phyloP scores from a whole-genome alignment of 2,888 invertebrate genomes.

The Xylota sylvarum region DNA sequence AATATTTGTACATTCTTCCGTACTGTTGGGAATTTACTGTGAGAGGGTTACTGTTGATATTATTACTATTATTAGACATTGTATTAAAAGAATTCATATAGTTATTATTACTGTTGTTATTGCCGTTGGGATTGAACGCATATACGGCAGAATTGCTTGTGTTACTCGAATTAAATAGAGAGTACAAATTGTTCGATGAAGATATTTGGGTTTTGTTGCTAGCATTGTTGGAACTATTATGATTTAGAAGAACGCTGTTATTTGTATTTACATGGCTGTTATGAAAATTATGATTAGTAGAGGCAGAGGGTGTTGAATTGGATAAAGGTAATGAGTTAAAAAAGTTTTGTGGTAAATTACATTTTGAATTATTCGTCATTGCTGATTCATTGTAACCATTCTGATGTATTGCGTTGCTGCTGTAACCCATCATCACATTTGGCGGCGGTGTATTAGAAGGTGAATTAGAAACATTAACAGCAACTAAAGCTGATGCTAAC shows the following conservation, averaged over 20 bases:
- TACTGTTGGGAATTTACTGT: conserved; percentile 68
- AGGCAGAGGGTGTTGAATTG: conserved; percentile 30
- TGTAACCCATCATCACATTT: conserved; percentile 30
- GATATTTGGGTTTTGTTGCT: conserved; percentile 61
- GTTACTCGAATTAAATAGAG: conserved; percentile 76
- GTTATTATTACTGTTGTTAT: conserved; percentile 53
- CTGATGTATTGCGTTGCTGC: conserved; percentile 26
- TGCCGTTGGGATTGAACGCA: conserved; percentile 59
- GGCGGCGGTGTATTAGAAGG: conserved; percentile 44
- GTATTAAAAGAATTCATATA: conserved; percentile 61
- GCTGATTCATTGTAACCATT: conserved; percentile 34
- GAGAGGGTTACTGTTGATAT: conserved; percentile 48
- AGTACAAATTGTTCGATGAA: conserved; percentile 71
- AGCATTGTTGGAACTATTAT: conserved; percentile 23
- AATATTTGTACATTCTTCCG: conserved; percentile 79
- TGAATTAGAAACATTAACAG: conserved; percentile 31
- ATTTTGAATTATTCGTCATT: conserved; percentile 44
- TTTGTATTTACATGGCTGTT: conserved; percentile 23
- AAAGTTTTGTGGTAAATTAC: conserved; percentile 38
- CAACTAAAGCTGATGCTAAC: conserved; percentile 41
- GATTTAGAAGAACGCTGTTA: conserved; percentile 18
- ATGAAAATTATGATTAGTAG: conserved; percentile 34
- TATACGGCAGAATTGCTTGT: conserved; percentile 65
- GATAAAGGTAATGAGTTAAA: conserved; percentile 41
- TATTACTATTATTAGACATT: conserved; percentile 50